These are phyloP conservation scores for Hydriomena furcata DNA, from an alignment of 2,888 invertebrate species.

Conservation along the genomic window DNA sequence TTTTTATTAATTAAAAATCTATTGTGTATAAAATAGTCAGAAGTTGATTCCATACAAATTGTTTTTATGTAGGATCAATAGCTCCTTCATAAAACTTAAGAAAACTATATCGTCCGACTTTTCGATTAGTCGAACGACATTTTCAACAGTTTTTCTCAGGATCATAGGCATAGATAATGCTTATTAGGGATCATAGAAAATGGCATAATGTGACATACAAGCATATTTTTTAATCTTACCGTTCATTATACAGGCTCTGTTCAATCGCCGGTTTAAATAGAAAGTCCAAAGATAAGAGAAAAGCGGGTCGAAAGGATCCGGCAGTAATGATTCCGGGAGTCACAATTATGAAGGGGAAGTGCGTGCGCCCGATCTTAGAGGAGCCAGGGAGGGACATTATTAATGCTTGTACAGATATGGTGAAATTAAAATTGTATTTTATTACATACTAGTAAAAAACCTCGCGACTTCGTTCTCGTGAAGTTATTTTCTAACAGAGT, in stretches of 20 bases:
- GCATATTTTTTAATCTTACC: not conserved
- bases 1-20: no score
- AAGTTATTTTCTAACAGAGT: no score
- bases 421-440: not conserved
- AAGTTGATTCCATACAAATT: no score
- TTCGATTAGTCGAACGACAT: no score
- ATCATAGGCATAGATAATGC: no score
- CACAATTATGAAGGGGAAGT: slow-evolving; percentile 81
- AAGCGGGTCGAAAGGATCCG: slow-evolving; percentile 74
- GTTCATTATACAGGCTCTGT: not conserved
- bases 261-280: slow-evolving; percentile 14
- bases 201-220: no score
- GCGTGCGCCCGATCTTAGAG: slow-evolving; percentile 76
- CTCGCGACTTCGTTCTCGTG: no score
- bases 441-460: not conserved
- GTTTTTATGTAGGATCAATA: no score
- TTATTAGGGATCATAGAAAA: no score
- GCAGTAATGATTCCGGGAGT: slow-evolving; percentile 76
- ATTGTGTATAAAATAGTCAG: no score
- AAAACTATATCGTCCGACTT: not conserved
- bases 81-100: slow-evolving; percentile 24
- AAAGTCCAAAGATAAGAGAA: slow-evolving; percentile 69
- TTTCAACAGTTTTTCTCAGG: no score
- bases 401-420: slow-evolving; percentile 32
- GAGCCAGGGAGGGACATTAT: slow-evolving; percentile 39